Percentiles rank a stretch among this genome's conserved stretches.
Evolutionary conservation across 2,797 vertebrate genomes (phyloP).

Genomic region (Oceanodroma leucorhoa): DNA sequence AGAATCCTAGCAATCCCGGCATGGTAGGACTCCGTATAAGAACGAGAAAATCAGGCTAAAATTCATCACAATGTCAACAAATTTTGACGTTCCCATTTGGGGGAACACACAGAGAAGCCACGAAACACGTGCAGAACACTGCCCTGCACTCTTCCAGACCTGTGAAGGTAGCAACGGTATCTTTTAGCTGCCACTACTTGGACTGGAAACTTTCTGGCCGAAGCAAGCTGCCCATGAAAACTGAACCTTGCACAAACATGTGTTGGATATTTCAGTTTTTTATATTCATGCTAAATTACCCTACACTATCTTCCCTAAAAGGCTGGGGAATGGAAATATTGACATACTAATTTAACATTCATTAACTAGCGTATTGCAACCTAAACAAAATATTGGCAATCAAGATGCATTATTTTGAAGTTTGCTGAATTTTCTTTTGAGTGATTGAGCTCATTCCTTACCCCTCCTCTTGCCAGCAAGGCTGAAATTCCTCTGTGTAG

Average conservation of each 20-base stretch:
- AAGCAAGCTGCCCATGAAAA: not conserved
- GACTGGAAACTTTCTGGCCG: not conserved
- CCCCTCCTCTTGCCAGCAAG: not conserved
- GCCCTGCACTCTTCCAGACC: not conserved
- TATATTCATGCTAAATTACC: not conserved
- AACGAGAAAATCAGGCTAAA: not conserved
- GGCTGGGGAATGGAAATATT: not conserved
- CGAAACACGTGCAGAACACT: not conserved
- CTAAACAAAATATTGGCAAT: not conserved
- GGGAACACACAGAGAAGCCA: not conserved
- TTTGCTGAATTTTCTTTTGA: conserved; percentile 25
- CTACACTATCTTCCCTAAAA: not conserved
- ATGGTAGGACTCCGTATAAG: not conserved
- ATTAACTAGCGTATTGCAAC: conserved; percentile 2
- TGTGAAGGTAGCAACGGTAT: not conserved
- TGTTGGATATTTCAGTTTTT: not conserved
- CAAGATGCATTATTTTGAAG: not conserved
- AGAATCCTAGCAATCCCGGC: not conserved
- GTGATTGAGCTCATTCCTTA: not conserved
- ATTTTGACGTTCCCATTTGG: not conserved
- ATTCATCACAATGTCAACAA: not conserved
- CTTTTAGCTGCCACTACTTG: not conserved
- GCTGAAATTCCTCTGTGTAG: not conserved
- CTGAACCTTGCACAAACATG: not conserved
- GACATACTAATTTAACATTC: conserved; percentile 18